A percentile compares a stretch with the other conserved stretches of the same genome.
Evolutionary conservation across 37 sponge, comb jelly and placozoan genomes (phyloP).

Genomic region (Agelas oroides): DNA sequence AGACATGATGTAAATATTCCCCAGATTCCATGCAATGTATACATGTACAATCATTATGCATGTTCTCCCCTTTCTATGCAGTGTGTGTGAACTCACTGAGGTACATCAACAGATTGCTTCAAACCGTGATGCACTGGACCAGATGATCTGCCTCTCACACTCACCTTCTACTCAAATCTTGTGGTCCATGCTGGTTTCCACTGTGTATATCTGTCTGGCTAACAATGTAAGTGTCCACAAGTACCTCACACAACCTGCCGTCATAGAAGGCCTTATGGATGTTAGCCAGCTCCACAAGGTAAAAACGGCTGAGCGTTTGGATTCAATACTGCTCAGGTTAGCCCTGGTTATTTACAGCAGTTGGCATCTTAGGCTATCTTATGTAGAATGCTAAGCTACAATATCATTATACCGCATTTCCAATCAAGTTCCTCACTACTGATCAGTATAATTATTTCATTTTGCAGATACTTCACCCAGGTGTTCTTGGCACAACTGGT

Average conservation of each 20-base stretch:
- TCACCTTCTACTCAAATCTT: not conserved
- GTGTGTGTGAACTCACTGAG: conserved; percentile 19
- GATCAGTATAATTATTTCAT: too few species aligned
- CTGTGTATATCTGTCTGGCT: conserved; percentile 25
- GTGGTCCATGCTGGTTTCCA: conserved; percentile 16
- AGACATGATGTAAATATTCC: too few species aligned
- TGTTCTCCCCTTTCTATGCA: not conserved
- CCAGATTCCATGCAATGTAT: too few species aligned
- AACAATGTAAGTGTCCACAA: conserved; percentile 13
- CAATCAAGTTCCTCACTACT: not conserved
- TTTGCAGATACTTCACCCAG: conserved; percentile 40
- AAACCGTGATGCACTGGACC: not conserved
- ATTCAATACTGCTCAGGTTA: not conserved
- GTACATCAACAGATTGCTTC: conserved; percentile 29
- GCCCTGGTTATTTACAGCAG: too few species aligned
- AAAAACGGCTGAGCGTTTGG: not conserved
- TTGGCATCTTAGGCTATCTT: too few species aligned
- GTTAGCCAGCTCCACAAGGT: not conserved
- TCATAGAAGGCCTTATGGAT: conserved; percentile 13
- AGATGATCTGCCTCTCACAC: conserved; percentile 22
- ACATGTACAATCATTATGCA: too few species aligned
- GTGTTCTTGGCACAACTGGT: conserved; percentile 23
- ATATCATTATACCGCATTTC: too few species aligned
- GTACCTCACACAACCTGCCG: conserved; percentile 15
- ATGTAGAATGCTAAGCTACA: not conserved